Base-by-base conservation (phyloP, 1,140 invertebrate genomes). In the Drosophila biarmipes region DNA sequence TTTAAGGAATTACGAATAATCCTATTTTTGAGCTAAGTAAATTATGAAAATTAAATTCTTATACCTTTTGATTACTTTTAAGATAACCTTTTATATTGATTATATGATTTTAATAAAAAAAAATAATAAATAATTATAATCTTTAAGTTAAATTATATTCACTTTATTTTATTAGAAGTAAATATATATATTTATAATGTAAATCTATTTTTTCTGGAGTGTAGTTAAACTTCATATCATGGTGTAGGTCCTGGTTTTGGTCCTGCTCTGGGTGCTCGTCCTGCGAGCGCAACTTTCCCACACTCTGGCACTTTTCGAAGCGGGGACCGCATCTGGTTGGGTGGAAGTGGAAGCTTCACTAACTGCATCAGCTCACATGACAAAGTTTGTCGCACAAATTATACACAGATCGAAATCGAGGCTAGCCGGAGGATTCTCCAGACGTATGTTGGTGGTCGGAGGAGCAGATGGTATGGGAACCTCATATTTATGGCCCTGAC, bases 371-470 rank as follows among this genome's bases (percentile, higher is more conserved):
- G 61, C 68, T 86, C 62, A 43, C 58, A 57, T 77, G 64, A 68
- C 81, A 73, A 80, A 85, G 62, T 85, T 85, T 80, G 62, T 61
- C 19, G 45, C 55, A 79, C 78, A 81, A 73, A 73, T 77, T 81
- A 68, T 53, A 54, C 53, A 40, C 57, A 82, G 37, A 75, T 64
- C 54, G 71, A 46, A 74, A 73, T 57, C 40, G 71, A 53, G 66
- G 43, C 45, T 15, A 38, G 35, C 34, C 51, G 42, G 15, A 12
- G 38, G 58, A 74, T 35, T 43, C 59, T 19, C n/a, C 35, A 51
- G 51, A 27, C 51, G 27, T 63, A 42, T 73, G 56, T 43, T 73
- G 62, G 35, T 27, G 27, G 34, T 17, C 35, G 15, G 34, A 6
- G 21, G 15, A 46, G 29, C 71, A 57, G 38, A 73, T 74, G 46